Conservation (phyloP, 2,113 vertebrate genomes). For the Microcebus griseorufus region DNA sequence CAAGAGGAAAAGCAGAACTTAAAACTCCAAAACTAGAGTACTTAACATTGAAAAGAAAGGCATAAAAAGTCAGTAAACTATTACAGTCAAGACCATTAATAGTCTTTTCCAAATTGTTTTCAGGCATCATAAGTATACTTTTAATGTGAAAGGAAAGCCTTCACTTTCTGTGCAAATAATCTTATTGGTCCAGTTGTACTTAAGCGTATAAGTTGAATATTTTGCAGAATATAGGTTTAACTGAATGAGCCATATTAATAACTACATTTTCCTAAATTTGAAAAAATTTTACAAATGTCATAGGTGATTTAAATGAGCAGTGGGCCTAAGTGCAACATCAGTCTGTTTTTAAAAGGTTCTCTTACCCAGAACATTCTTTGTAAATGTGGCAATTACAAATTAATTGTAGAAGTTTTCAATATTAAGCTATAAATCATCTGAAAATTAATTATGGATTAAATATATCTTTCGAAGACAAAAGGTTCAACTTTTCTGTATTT, state of each 20-base stretch:
- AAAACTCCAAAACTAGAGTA: conserved; percentile 72
- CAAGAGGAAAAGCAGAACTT: conserved; percentile 94
- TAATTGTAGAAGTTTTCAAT: not conserved
- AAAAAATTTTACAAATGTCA: conserved; percentile 30
- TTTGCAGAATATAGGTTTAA: conserved; percentile 41
- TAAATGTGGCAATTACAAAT: conserved; percentile 48
- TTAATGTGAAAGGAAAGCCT: conserved; percentile 57
- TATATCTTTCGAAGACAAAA: conserved; percentile 31
- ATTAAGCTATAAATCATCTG: conserved; percentile 32
- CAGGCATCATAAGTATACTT: conserved; percentile 48
- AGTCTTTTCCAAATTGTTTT: conserved; percentile 70
- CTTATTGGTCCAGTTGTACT: conserved; percentile 44
- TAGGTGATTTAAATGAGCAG: conserved; percentile 30
- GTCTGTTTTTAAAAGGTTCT: conserved; percentile 45
- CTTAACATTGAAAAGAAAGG: conserved; percentile 22
- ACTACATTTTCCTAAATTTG: conserved; percentile 20
- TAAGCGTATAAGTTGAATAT: conserved; percentile 57
- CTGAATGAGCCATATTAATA: conserved; percentile 52
- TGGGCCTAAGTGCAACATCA: not conserved
- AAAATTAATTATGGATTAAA: conserved; percentile 31
- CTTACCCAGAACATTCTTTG: conserved; percentile 27
- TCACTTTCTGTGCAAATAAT: conserved; percentile 69
- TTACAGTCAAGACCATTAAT: conserved; percentile 32
- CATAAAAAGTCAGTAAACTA: conserved; percentile 68
- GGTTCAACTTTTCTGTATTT: conserved; percentile 31